Evolutionary conservation across 2,797 vertebrate genomes (phyloP), one percentile per base, ranked within the genome.

Genomic region (Smutsia gigantea): DNA sequence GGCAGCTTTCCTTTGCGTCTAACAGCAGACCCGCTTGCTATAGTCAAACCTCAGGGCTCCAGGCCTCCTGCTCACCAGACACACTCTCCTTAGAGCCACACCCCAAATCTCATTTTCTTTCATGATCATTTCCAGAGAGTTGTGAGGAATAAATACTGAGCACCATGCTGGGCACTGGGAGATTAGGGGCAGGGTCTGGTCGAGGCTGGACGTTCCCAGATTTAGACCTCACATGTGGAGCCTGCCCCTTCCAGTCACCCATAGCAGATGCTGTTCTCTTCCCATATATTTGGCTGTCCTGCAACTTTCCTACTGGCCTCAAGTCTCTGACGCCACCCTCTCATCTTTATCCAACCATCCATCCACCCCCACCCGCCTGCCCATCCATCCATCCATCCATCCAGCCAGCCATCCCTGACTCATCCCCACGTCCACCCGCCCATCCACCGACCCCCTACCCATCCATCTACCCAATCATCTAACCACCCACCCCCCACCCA

Each of bases 171-270:
- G 83, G 39, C 11, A 11, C 59, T 1, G 11, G 2, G 34, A 27
- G 37, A 31, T 14, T 49, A 49, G 11, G 12, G 74, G 42, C 23
- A 31, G 37, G 46, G 53, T 31, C 34, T 12, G 23, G 31, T 5
- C 2, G 61, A 5, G 69, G 17, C 37, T 1, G 18, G 42, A 13
- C 17, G 15, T 10, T 37, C 12, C 4, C 0, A 23, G 63, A 46
- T 4, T 37, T 34, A 23, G 27, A 7, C 3, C 61, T 64, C 3
- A 1, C 6, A 19, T 0, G 4, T 23, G 29, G n/a, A 53, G 25
- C 10, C 14, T 15, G 17, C 51, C 42, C 15, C 21, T 72, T 37
- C 19, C 7, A 5, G 0, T 2, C 27, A 1, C 2, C 78, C 79
- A 18, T 0, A 0, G 42, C 12, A 51, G 51, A 49, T 0, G 11